phyloP scores from a whole-genome alignment of 2,888 invertebrate species.

The Callimorpha dominula region DNA sequence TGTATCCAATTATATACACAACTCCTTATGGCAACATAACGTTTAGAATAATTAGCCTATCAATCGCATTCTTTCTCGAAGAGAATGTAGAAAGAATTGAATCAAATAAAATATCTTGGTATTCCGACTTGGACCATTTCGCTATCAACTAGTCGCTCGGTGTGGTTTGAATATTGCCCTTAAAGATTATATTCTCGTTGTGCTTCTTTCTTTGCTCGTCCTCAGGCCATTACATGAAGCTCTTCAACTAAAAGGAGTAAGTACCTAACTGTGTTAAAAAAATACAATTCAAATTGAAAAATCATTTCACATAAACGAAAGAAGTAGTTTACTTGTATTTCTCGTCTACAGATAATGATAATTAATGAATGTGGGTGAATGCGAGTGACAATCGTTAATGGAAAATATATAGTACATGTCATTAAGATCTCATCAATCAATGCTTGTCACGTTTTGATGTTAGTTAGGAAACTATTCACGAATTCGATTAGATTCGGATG shows the following conservation, averaged over 20 bases:
- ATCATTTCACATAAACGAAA: not conserved
- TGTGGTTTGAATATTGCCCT: no score
- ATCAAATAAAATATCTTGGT: not conserved
- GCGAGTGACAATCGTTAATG: conserved; percentile 3
- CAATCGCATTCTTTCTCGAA: not conserved
- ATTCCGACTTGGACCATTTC: no score
- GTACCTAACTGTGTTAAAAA: no score
- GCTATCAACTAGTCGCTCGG: no score
- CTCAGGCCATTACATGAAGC: no score
- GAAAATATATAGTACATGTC: conserved; percentile 2
- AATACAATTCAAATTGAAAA: no score
- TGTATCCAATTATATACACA: no score
- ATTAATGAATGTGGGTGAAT: not conserved
- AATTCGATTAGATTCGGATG: not conserved
- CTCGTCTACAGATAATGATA: not conserved
- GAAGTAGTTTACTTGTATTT: not conserved
- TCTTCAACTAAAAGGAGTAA: no score
- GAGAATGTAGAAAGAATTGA: not conserved
- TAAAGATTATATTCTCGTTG: no score
- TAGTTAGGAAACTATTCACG: not conserved
- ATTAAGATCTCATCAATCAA: conserved; percentile 12
- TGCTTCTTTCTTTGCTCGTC: no score
- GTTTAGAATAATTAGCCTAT: not conserved
- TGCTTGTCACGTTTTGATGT: not conserved
- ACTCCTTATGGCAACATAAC: no score